Evolutionary conservation across 1,140 invertebrate genomes (phyloP), one percentile per base, ranked within the genome.

Genomic region (Pemphigus obesinymphae): DNA sequence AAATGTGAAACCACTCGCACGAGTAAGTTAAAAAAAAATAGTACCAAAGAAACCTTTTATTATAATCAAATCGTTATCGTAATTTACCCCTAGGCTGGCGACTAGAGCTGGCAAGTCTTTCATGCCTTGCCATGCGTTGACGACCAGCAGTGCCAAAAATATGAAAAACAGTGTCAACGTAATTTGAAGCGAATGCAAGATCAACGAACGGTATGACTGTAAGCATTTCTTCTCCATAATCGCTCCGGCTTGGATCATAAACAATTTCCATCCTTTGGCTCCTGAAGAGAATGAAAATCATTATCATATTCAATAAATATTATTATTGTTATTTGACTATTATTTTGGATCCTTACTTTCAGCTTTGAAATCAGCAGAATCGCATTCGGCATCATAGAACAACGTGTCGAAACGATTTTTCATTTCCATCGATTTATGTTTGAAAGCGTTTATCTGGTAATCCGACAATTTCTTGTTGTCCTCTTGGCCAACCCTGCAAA

Each of bases 171-270:
- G 86, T 0, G 91, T 90, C 31, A 91, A 88, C 5, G 89, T 82
- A 50, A 91, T 88, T 84, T 92, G 91, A 84, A 91, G 88, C 0
- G 90, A 70, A 0, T 89, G 86, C 0, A 89, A 84, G 4, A 90
- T 76, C 87, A 90, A 90, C 43, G 89, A 90, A 45, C 91, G 86
- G 73, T 87, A 87, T 0, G 89, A 87, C 11, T 89, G 89, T 15
- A 91, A 87, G 3, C 88, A 84, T 78, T 91, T 89, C 84, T 92
- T 92, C 37, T 91, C 85, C 26, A 92, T 85, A 89, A 92, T 92
- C 0, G 90, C 91, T 40, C 86, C 86, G 84, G 90, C 89, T 85
- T 92, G 92, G 73, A 80, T 63, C 7, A 61, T 29, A 7, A 80
- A 80, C 8, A 80, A 43, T 45, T 80, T 80, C 76, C 76, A 80